These are phyloP conservation scores for Heliconius erato DNA, from an alignment of 2,888 invertebrate genomes.

Conservation along the genomic window DNA sequence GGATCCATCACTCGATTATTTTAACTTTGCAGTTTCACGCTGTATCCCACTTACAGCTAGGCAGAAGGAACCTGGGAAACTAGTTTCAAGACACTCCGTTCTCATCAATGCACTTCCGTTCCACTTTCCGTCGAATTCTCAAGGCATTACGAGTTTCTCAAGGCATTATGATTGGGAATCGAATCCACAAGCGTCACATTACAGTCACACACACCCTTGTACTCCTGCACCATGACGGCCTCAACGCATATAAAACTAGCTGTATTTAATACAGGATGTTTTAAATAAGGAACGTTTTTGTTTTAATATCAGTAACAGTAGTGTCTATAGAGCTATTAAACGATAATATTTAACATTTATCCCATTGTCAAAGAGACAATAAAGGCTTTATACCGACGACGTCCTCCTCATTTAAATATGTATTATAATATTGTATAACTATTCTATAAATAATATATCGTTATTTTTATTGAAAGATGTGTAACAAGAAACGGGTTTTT, in stretches of 20 bases:
- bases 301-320: constrained; percentile 22
- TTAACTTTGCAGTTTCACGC: too few species aligned
- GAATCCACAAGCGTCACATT: not conserved
- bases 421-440: not conserved
- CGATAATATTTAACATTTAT: constrained; percentile 27
- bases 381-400: not conserved
- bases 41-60: too few species aligned
- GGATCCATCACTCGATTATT: too few species aligned
- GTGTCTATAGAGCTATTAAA: constrained; percentile 16
- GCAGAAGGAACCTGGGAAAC: too few species aligned
- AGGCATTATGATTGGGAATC: not conserved
- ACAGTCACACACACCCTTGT: not conserved
- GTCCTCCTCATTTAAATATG: not conserved
- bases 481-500: not conserved
- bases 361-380: constrained; percentile 44
- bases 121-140: too few species aligned
- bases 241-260: not conserved
- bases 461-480: not conserved
- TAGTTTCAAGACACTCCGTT: too few species aligned
- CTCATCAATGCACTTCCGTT: too few species aligned
- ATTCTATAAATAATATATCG: not conserved
- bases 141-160: too few species aligned
- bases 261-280: not conserved
- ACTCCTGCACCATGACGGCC: not conserved
- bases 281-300: constrained; percentile 13